These are phyloP conservation scores for Lochmaea crataegi DNA, from an alignment of 2,888 invertebrate species.

Conservation along the genomic window DNA sequence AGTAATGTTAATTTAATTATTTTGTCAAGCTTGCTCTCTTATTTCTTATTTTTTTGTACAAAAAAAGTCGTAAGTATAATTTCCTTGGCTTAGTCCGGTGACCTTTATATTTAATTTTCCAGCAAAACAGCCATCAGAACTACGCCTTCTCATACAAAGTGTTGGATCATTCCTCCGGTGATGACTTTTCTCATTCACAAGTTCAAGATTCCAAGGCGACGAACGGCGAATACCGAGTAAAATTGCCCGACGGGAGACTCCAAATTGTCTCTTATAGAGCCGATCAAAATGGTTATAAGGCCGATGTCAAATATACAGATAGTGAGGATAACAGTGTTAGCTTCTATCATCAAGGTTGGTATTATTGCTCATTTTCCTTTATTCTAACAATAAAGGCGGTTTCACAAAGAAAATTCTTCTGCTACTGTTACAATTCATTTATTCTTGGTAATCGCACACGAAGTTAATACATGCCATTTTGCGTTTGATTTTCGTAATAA, in stretches of 20 bases:
- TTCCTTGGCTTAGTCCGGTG: constrained; percentile 28
- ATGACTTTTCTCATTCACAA: constrained; percentile 77
- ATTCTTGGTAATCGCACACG: background rate
- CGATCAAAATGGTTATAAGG: constrained; percentile 75
- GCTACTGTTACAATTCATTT: background rate
- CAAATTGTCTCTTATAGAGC: constrained; percentile 71
- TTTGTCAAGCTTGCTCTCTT: too few relatives aligned
- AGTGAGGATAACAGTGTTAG: constrained; percentile 33
- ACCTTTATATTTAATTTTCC: constrained; percentile 27
- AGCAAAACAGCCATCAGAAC: constrained; percentile 64
- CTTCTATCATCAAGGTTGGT: constrained; percentile 15
- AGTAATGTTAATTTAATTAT: too few relatives aligned
- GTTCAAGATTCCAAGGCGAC: constrained; percentile 73
- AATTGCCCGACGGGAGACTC: constrained; percentile 74
- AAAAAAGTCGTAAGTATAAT: background rate
- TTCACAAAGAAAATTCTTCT: background rate
- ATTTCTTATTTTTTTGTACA: too few relatives aligned
- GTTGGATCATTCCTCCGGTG: constrained; percentile 72
- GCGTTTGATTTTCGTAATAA: background rate
- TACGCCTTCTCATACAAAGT: constrained; percentile 77
- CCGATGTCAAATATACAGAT: constrained; percentile 71
- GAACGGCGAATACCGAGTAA: constrained; percentile 76
- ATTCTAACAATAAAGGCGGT: constrained; percentile 4
- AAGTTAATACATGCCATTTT: background rate
- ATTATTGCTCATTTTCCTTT: constrained; percentile 11